phyloP scores from a whole-genome alignment of 2,113 vertebrate genomes.

The Geococcyx californianus region DNA sequence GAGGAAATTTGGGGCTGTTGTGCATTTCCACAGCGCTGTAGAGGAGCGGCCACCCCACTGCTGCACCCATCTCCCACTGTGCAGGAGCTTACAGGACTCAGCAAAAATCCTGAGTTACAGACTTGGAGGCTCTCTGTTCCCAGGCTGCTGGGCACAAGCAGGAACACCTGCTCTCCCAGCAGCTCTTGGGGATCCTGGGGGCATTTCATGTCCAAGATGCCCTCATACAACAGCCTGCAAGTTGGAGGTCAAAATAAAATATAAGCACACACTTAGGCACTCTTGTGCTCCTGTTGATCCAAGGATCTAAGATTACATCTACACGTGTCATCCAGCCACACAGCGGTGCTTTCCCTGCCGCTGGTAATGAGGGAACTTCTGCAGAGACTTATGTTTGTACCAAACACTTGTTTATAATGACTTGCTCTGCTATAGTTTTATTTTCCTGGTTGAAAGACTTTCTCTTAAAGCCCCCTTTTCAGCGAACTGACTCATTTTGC shows the following conservation, averaged over 20 bases:
- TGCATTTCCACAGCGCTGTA: not conserved
- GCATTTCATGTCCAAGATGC: rapidly evolving
- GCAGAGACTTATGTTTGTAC: not conserved
- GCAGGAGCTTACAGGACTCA: not conserved
- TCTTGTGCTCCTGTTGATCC: rapidly evolving
- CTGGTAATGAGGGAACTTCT: not conserved
- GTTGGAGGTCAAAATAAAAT: not conserved
- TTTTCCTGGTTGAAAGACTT: not conserved
- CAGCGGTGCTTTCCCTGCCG: not conserved
- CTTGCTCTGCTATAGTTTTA: not conserved
- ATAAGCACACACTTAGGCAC: not conserved
- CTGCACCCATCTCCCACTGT: not conserved
- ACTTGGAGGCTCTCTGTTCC: not conserved
- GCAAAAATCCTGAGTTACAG: not conserved
- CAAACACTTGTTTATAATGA: not conserved
- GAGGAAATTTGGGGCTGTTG: not conserved
- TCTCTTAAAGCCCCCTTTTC: not conserved
- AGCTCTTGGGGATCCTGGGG: rapidly evolving
- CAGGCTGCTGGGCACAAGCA: rapidly evolving
- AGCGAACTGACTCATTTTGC: not conserved
- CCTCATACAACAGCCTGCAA: not conserved
- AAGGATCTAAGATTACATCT: not conserved
- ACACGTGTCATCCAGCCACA: rapidly evolving
- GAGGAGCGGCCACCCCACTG: not conserved
- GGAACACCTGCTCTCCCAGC: rapidly evolving